Evolutionary conservation across 2,113 vertebrate species (phyloP), one percentile per base, ranked within the genome.

Genomic region (Scatophagus argus): DNA sequence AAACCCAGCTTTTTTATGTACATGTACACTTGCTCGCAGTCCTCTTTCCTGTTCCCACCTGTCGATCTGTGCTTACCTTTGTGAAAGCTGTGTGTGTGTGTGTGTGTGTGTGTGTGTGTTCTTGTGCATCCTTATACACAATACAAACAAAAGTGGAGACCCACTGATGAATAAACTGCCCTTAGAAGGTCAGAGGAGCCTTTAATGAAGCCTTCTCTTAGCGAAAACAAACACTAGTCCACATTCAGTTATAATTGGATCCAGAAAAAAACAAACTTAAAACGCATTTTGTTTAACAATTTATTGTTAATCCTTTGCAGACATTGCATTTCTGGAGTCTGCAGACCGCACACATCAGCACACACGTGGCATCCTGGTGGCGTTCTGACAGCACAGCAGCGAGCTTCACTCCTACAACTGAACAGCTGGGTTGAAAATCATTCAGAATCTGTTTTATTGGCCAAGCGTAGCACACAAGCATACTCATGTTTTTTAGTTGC

Each of bases 301-400:
- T n/a, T n/a, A 47, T 61, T 14, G 60, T 62, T 55, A 59, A 73
- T 67, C 21, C 1, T 38, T 52, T 81, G 52, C 56, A 73, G 61
- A 67, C 11, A 11, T 49, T 39, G 0, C 25, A 14, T 32, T 27
- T 58, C 27, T 70, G 31, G 51, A 66, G 17, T 31, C 3, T 12
- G 1, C 9, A n/a, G 3, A 21, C 2, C 41, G 23, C 47, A 54
- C 54, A 72, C 23, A 43, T 34, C 44, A 44, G 27, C 51, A 70
- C 39, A 70, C 55, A 79, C 71, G 59, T 64, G 38, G 49, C 59
- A 41, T 75, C 54, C 61, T 79, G 60, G 10, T 39, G 74, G n/a
- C 31, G 36, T 51, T 67, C 44, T 62, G 66, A 36, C 76, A 80
- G 55, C 6, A 6, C 11, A 25, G 34, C 59, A 69, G 36, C 25